Base-by-base conservation (phyloP, 2,888 invertebrate genomes). In the Sminthurides aquaticus region DNA sequence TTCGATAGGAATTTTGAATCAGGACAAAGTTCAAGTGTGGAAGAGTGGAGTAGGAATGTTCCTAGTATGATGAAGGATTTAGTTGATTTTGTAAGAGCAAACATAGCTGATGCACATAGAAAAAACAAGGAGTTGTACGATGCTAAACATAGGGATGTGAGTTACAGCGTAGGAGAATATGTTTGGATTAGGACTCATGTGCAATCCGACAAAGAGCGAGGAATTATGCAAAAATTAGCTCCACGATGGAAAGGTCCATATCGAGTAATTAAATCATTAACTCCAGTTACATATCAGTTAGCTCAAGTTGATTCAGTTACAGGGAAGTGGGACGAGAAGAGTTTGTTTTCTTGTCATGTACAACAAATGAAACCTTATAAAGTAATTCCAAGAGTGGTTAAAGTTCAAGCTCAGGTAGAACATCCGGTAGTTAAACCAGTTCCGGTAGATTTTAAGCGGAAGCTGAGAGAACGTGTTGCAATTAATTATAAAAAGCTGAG, bases 1-100 rank as follows among this genome's bases (percentile, higher is more conserved):
- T 24, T 57, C 11, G 57, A 57, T 57, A n/a, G 27, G n/a, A 52
- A 52, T 11, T 52, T 52, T 18, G 24, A 60, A 8, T n/a, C 8
- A 20, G 15, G 15, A 15, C 15, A 15, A 34, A 11, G 15, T 5
- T 34, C 8, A 15, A 11, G 15, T 34, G 15, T 34, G 5, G 43
- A 34, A 15, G 5, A 5, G 15, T 34, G 43, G 43, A 11, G 43
- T 34, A 11, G 15, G 15, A 34, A 15, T 34, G 43, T 15, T 34
- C 54, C 54, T 11, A 24, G 24, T 20, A 15, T 20, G 54, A 52
- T 52, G 20, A 52, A 52, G 20, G 11, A 52, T 5, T 24, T 52
- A 20, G 20, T 52, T 8, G 24, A n/a, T 5, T n/a, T 15, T 52
- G 54, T 52, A 11, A 5, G 54, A 52, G n/a, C 5, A 11, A 52